Evolutionary conservation across 1,140 invertebrate species (phyloP), one percentile per base, ranked within the genome.

Genomic region (Chelonus insularis): DNA sequence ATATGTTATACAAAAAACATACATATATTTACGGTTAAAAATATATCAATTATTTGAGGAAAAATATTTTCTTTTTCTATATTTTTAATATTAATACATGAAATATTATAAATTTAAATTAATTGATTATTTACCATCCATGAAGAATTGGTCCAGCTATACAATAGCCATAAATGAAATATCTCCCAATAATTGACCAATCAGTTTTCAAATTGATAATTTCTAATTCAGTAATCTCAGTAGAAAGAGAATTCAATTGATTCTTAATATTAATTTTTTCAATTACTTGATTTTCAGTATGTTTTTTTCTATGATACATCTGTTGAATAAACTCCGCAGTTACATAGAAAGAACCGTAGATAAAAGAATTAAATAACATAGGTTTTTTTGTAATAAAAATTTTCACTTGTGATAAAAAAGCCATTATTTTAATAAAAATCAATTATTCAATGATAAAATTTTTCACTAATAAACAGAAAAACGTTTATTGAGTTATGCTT

Each of bases 271-370:
- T 47, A 20, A 36, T 8, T 0, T 9, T 4, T 56, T 6, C 2
- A 0, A 21, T 43, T 4, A 43, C 14, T 51, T 45, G 11, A 8
- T 34, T 60, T 51, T 6, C 32, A 6, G 54, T 1, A 16, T 25
- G 29, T 45, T 58, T 14, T 21, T 60, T 36, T 16, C 43, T 25
- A 9, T 85, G 86, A 29, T 90, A 83, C 21, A 84, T 86, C 76
- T 94, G 91, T 69, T 93, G 91, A 0, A 88, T 86, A 47, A 90
- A 84, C 72, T 93, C 92, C 0, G 91, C 91, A 2, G 87, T 86
- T 0, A 88, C 86, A 71, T 91, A 93, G 68, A 93, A 87, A 0
- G 85, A 84, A 8, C 90, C 91, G 73, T 92, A 93, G 4, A 91
- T 84, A 1, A 84, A 69, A n/a, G 88, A 87, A 73, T 93, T 93